Evolutionary conservation across 1,140 invertebrate species (phyloP).

Genomic region (Diprion similis): DNA sequence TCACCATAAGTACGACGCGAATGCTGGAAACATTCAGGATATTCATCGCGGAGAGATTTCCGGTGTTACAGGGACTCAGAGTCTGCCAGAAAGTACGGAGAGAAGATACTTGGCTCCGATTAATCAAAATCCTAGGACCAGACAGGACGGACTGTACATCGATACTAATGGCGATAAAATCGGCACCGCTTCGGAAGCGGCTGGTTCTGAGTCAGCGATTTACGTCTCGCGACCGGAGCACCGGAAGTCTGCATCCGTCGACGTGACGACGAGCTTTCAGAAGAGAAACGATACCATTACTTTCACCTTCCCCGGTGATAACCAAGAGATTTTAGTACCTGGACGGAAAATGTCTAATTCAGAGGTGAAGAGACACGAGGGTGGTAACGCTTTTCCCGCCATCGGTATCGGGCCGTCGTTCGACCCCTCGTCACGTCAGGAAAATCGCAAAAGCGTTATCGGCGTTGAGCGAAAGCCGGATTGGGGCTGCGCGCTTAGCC

Average conservation of each 20-base stretch:
- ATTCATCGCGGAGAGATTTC: neutral
- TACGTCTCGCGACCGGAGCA: constrained; percentile 53
- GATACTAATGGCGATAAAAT: constrained; percentile 49
- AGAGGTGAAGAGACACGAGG: constrained; percentile 44
- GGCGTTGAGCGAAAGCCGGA: constrained; percentile 47
- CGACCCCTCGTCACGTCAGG: constrained; percentile 49
- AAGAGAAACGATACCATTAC: constrained; percentile 54
- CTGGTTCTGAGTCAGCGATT: constrained; percentile 41
- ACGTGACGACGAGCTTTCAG: constrained; percentile 49
- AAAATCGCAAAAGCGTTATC: constrained; percentile 42
- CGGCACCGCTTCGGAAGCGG: constrained; percentile 29
- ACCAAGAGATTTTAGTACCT: constrained; percentile 36
- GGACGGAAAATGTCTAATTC: constrained; percentile 40
- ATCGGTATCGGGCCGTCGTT: constrained; percentile 50
- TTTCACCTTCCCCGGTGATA: constrained; percentile 53
- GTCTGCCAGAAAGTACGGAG: constrained; percentile 24
- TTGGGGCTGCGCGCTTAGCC: constrained; percentile 49
- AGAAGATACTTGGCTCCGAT: constrained; percentile 36
- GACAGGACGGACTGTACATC: constrained; percentile 57
- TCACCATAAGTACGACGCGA: constrained; percentile 24
- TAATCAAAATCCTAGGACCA: constrained; percentile 54
- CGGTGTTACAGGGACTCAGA: neutral
- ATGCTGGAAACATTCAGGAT: neutral
- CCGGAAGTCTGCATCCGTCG: constrained; percentile 52
- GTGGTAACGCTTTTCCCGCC: constrained; percentile 45